A percentile compares a stretch with the other conserved stretches of the same genome.
Conservation (phyloP, 2,113 vertebrate species). For the Carassius carassius region DNA sequence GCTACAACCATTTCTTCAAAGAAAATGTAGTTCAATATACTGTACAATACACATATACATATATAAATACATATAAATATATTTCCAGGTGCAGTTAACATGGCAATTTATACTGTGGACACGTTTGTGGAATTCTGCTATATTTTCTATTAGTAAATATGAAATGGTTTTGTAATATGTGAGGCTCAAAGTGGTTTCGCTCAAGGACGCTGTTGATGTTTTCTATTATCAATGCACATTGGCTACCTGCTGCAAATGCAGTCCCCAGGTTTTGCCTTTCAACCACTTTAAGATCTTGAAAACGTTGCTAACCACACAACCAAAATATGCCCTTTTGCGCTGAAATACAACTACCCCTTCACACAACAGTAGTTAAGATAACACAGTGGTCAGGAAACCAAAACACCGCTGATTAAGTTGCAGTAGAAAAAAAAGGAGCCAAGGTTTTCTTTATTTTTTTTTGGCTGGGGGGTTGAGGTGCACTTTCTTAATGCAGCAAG, state of each 20-base stretch:
- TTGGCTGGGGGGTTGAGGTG: slow-evolving; percentile 55
- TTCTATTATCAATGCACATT: slow-evolving; percentile 88
- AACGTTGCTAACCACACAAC: slow-evolving; percentile 77
- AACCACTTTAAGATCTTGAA: slow-evolving; percentile 55
- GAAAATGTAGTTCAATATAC: slow-evolving; percentile 70
- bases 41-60: slow-evolving; percentile 75
- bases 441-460: slow-evolving; percentile 1
- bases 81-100: slow-evolving; percentile 79
- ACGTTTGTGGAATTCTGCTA: slow-evolving; percentile 96
- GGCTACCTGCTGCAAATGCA: slow-evolving; percentile 67
- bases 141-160: slow-evolving; percentile 91
- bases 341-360: slow-evolving; percentile 41
- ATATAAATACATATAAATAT: slow-evolving; percentile 66
- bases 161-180: slow-evolving; percentile 94
- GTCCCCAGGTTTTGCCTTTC: slow-evolving; percentile 58
- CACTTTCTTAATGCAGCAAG: slow-evolving; percentile 67
- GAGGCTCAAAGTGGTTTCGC: slow-evolving; percentile 88
- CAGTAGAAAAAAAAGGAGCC: slow-evolving; percentile 61
- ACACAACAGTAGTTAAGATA: slow-evolving; percentile 62
- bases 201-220: slow-evolving; percentile 90
- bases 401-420: slow-evolving; percentile 71
- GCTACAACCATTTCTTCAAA: slow-evolving; percentile 67
- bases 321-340: slow-evolving; percentile 63
- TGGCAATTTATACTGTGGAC: slow-evolving; percentile 98
- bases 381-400: slow-evolving; percentile 66